Base-by-base conservation (phyloP, 1,140 invertebrate species). In the Tribolium castaneum region DNA sequence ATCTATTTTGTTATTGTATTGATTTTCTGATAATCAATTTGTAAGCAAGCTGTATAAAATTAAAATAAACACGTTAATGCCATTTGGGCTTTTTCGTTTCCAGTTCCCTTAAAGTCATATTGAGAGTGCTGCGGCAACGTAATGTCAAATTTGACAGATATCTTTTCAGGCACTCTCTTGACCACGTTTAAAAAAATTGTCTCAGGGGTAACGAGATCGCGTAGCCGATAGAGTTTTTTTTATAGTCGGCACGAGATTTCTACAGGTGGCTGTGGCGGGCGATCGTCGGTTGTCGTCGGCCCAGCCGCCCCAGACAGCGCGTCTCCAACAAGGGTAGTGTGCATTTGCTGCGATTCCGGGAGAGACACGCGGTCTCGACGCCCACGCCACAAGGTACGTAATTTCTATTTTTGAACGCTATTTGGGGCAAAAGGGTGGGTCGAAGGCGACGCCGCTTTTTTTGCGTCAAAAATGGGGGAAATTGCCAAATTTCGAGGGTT, bases 241-340 rank as follows among this genome's bases (percentile, higher is more conserved):
- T 71, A 51, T 51, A 25, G 70, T 16, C 22, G 14, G 70, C 71
- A 52, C 70, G 45, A 52, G 70, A 72, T 73, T 73, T 73, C 71
- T 54, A 73, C 71, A 73, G 71, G 71, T 73, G 71, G 71, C 71
- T 52, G 71, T 54, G 52, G 30, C 71, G 71, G 71, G 6, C 22
- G 71, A 51, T 73, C 71, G 52, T 73, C 71, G 71, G 71, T 73
- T 73, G 71, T 73, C 52, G 71, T 52, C 71, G 71, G 71, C 49
- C 19, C 19, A 73, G 71, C 49, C 49, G 49, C 71, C 71, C 71
- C 14, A 73, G 71, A 73, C 71, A 54, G 71, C 71, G 49, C 71
- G 71, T 73, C 71, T 54, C 71, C 71, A 30, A 9, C 70, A 54
- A 35, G 71, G 30, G 45, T 73, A 73, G 71, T 73, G 71, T 73